A percentile compares a stretch with the other conserved stretches of the same genome.
Evolutionary conservation across 1,140 invertebrate species (phyloP).

Genomic region (Lepidurus couesii): DNA sequence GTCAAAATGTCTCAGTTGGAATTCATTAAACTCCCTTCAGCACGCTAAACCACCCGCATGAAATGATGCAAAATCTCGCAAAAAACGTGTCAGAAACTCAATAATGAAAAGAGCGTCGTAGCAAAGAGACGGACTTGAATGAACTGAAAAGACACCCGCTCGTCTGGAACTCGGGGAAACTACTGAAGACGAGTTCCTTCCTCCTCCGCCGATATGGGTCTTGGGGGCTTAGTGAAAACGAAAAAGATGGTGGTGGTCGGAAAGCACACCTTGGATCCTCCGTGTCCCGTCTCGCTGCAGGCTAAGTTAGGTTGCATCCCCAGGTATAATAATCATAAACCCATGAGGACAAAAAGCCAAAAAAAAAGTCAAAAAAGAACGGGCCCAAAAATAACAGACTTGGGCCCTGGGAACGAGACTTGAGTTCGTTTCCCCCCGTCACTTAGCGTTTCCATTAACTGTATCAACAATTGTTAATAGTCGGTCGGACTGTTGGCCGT

Average conservation of each 20-base stretch:
- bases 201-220: neutral
- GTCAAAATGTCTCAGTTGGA: neutral
- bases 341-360: neutral
- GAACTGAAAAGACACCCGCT: neutral
- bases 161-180: neutral
- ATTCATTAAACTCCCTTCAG: neutral
- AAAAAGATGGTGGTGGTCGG: neutral
- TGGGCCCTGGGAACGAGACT: conserved; percentile 11
- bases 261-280: conserved; percentile 3
- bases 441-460: neutral
- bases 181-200: conserved; percentile 3
- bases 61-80: neutral
- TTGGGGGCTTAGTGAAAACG: neutral
- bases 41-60: neutral
- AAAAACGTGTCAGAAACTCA: neutral
- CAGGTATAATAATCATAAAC: conserved; percentile 20
- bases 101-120: neutral
- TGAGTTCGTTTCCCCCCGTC: neutral
- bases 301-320: neutral
- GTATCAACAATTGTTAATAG: conserved; percentile 12
- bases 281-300: neutral
- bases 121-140: neutral
- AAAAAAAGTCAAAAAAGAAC: neutral
- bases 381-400: neutral
- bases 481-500: neutral